Percentiles rank a stretch among this genome's conserved stretches.
These are phyloP conservation scores for Lasioglossum pauxillum DNA, from an alignment of 2,888 invertebrate genomes.

Conservation along the genomic window DNA sequence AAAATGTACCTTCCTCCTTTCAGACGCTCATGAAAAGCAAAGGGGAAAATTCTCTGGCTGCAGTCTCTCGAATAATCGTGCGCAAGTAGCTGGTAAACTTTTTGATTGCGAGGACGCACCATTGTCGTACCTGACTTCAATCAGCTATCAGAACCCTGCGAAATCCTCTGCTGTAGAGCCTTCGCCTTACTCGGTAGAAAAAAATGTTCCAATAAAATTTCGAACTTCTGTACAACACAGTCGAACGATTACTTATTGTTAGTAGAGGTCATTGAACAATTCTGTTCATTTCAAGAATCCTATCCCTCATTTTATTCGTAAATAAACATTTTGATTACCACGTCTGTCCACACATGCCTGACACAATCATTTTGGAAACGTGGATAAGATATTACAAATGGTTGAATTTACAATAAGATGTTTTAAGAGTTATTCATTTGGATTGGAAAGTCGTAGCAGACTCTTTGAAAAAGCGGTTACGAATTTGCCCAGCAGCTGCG, in stretches of 20 bases:
- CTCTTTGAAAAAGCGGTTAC: neutral
- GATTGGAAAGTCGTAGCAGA: neutral
- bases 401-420: neutral
- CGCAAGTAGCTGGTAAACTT: constrained; percentile 21
- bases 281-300: neutral
- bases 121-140: neutral
- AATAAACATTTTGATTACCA: neutral
- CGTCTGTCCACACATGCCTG: neutral
- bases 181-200: neutral
- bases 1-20: constrained; percentile 59
- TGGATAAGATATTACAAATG: neutral
- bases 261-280: neutral
- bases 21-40: constrained; percentile 42
- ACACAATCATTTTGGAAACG: neutral
- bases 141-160: neutral
- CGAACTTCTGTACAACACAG: neutral
- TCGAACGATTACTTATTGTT: too few species aligned
- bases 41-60: constrained; percentile 28
- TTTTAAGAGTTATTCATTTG: too few species aligned
- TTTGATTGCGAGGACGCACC: constrained; percentile 8
- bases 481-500: neutral
- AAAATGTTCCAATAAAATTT: neutral
- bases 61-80: constrained; percentile 30
- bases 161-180: neutral
- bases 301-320: neutral